Conservation (phyloP, 2,113 vertebrate species). For the Cairina moschata region DNA sequence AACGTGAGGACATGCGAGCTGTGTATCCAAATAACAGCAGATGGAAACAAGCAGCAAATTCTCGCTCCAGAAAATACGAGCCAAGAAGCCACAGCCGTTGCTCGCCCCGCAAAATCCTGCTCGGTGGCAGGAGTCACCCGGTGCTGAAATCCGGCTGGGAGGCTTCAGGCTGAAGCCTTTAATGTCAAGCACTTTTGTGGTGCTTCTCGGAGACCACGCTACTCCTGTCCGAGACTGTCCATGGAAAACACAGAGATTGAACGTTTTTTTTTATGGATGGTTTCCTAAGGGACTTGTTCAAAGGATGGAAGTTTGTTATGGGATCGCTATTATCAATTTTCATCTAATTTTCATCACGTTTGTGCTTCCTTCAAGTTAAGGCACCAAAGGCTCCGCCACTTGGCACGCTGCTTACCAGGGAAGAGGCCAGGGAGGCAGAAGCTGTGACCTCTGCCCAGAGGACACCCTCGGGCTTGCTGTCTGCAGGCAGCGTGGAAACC, state of each 20-base stretch:
- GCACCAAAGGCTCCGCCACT: neutral
- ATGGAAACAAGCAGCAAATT: constrained; percentile 33
- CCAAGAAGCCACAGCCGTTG: neutral
- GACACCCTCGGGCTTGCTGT: neutral
- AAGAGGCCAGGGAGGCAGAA: neutral
- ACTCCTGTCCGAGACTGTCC: neutral
- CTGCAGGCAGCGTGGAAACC: neutral
- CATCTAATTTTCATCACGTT: neutral
- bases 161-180: neutral
- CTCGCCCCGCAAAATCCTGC: neutral
- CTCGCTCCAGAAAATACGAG: neutral
- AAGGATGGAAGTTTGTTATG: neutral
- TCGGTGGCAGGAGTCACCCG: neutral
- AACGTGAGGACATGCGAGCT: neutral
- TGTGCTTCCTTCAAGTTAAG: neutral
- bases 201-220: neutral
- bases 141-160: neutral
- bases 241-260: neutral
- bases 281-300: neutral
- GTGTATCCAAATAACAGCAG: constrained; percentile 16
- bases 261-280: neutral
- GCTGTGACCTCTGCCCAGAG: neutral
- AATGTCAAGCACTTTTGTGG: neutral
- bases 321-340: too few relatives aligned
- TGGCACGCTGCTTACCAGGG: neutral